Base-by-base conservation (phyloP, 2,888 invertebrate species). In the Drosophila anomelani region DNA sequence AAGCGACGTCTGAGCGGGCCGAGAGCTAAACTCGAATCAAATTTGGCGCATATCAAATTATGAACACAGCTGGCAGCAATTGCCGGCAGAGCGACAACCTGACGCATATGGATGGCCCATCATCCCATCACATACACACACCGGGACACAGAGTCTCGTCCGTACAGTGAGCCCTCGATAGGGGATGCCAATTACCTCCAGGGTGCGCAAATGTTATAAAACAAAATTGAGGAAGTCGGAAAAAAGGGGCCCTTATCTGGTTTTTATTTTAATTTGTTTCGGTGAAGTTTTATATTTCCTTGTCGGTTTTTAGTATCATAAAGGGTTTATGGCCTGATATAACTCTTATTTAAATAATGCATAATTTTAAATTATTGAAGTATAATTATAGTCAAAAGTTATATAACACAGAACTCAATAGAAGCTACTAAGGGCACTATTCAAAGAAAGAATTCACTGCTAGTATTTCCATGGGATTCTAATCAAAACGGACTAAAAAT, bases 21-120 rank as follows among this genome's bases (percentile, higher is more conserved):
- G 38, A 61, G 38, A 78, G 80, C 73, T 72, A 77, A 87, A 87
- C 85, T 84, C 75, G 85, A 87, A 85, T 87, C 83, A 84, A 84
- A 87, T 84, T 84, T 82, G 72, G 83, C 85, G 81, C 77, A 85
- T 85, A 84, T 84, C 85, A 88, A 84, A 88, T 84, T 84, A 84
- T 84, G 88, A 85, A 72, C 88, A 79, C 84, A 84, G 88, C 88
- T 84, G 83, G 85, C 88, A 77, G 80, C 85, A 84, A 87, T 87
- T 86, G 82, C 68, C 68, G 69, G 68, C 62, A 46, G 41, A 61
- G 54, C 61, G 66, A 67, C 76, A 80, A 78, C 69, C 78, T 86
- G 82, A 85, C 80, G 77, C 77, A 85, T 78, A 87, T 78, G 55
- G 61, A 74, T 74, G 60, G 71, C 57, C 46, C 68, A 57, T 68